Percentiles rank a stretch among this genome's conserved stretches.
Evolutionary conservation across 1,140 invertebrate genomes (phyloP).

Genomic region (Gryon sp.): DNA sequence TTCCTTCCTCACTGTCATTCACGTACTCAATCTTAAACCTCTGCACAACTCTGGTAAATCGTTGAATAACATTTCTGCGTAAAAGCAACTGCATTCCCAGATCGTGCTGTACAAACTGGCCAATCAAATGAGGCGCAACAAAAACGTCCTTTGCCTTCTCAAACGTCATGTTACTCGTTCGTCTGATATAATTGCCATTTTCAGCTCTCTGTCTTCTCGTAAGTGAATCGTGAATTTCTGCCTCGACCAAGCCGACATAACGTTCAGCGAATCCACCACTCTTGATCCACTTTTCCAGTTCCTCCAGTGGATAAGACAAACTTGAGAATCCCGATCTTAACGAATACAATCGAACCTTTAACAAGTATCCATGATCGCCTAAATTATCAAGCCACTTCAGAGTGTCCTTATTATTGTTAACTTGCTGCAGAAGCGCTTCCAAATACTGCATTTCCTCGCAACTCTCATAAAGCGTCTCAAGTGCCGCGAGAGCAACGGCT

Average conservation of each 20-base stretch:
- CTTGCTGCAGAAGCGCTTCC: conserved; percentile 83
- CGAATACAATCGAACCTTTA: conserved; percentile 91
- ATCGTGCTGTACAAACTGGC: conserved; percentile 89
- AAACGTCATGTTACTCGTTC: conserved; percentile 75
- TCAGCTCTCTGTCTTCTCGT: conserved; percentile 91
- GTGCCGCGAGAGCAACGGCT: conserved; percentile 87
- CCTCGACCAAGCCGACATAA: conserved; percentile 94
- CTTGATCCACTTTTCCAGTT: conserved; percentile 76
- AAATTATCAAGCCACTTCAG: conserved; percentile 83
- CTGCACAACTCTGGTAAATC: conserved; percentile 71
- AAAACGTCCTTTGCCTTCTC: conserved; percentile 81
- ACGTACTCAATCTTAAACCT: conserved; percentile 71
- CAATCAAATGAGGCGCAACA: conserved; percentile 92
- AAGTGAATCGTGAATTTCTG: conserved; percentile 90
- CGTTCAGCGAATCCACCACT: conserved; percentile 76
- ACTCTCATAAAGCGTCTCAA: conserved; percentile 94
- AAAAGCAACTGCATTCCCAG: conserved; percentile 85
- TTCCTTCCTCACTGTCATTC: conserved; percentile 47
- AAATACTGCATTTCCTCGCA: conserved; percentile 92
- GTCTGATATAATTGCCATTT: conserved; percentile 87
- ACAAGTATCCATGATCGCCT: conserved; percentile 90
- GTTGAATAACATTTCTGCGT: conserved; percentile 73
- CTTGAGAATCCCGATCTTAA: conserved; percentile 84
- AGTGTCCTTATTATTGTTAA: conserved; percentile 66
- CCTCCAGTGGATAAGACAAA: conserved; percentile 71